Evolutionary conservation across 2,797 vertebrate genomes (phyloP).

Genomic region (Helicolenus hilgendorfi): DNA sequence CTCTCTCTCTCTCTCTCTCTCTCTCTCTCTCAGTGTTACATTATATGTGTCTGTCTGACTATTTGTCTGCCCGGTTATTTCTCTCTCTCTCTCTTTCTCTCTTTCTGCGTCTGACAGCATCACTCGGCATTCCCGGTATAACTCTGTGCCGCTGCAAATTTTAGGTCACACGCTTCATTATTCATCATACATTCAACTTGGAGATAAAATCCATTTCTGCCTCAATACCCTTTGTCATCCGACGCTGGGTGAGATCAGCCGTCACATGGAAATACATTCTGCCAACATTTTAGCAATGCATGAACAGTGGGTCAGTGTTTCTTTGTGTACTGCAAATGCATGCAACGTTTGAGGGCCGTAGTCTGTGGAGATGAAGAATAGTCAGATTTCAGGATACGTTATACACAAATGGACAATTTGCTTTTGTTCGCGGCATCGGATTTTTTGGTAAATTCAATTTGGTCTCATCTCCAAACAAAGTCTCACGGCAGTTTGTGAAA

Average conservation of each 20-base stretch:
- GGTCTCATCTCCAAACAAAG: background rate
- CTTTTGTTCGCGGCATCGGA: background rate
- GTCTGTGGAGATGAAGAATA: background rate
- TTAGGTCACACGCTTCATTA: conserved; percentile 79
- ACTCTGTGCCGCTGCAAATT: conserved; percentile 60
- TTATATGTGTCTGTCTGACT: background rate
- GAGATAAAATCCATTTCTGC: conserved; percentile 72
- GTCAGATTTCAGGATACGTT: background rate
- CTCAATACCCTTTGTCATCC: conserved; percentile 48
- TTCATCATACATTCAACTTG: conserved; percentile 67
- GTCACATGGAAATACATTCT: background rate
- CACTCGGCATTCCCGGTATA: conserved; percentile 64
- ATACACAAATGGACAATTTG: background rate
- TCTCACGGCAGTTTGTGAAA: too few relatives aligned
- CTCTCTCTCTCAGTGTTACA: background rate
- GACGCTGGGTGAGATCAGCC: conserved; percentile 40
- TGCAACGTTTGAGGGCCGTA: background rate
- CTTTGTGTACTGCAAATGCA: background rate
- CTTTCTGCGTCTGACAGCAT: conserved; percentile 18
- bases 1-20: background rate
- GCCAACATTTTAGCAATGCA: background rate
- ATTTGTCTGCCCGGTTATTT: conserved; percentile 10
- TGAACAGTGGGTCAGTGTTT: background rate
- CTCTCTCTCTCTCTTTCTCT: background rate
- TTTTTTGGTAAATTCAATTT: background rate